Evolutionary conservation across 2,888 invertebrate species (phyloP).

Genomic region (Platycheirus rosarum): DNA sequence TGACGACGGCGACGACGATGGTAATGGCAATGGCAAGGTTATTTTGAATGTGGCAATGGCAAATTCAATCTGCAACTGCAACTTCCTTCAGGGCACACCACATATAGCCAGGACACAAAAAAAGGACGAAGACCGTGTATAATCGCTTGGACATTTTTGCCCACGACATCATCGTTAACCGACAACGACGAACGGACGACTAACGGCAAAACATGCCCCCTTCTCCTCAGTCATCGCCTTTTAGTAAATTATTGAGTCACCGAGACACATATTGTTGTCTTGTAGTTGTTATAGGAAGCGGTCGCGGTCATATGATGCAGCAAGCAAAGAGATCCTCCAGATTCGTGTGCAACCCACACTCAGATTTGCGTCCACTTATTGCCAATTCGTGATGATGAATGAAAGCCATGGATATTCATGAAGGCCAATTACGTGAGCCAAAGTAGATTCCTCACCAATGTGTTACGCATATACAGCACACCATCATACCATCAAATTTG

Average conservation of each 20-base stretch:
- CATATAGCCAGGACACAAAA: slow-evolving; percentile 37
- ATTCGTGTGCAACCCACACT: slow-evolving; percentile 62
- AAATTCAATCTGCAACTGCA: slow-evolving; percentile 69
- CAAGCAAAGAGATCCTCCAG: slow-evolving; percentile 30
- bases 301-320: slow-evolving; percentile 32
- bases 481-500: neutral
- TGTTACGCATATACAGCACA: slow-evolving; percentile 42
- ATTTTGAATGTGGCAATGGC: slow-evolving; percentile 47
- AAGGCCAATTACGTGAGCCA: slow-evolving; percentile 76
- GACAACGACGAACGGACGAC: neutral
- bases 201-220: slow-evolving; percentile 28
- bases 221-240: slow-evolving; percentile 44
- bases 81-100: slow-evolving; percentile 66
- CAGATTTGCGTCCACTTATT: slow-evolving; percentile 75
- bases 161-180: slow-evolving; percentile 34
- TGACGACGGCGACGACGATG: slow-evolving; percentile 12
- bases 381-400: slow-evolving; percentile 77
- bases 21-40: no score
- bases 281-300: slow-evolving; percentile 49
- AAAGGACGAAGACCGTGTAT: slow-evolving; percentile 34
- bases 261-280: slow-evolving; percentile 47
- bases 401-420: slow-evolving; percentile 76
- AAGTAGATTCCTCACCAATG: slow-evolving; percentile 69
- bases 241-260: slow-evolving; percentile 69
- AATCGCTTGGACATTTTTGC: slow-evolving; percentile 43